phyloP scores from a whole-genome alignment of 2,113 vertebrate species.

The Heliornis fulica region DNA sequence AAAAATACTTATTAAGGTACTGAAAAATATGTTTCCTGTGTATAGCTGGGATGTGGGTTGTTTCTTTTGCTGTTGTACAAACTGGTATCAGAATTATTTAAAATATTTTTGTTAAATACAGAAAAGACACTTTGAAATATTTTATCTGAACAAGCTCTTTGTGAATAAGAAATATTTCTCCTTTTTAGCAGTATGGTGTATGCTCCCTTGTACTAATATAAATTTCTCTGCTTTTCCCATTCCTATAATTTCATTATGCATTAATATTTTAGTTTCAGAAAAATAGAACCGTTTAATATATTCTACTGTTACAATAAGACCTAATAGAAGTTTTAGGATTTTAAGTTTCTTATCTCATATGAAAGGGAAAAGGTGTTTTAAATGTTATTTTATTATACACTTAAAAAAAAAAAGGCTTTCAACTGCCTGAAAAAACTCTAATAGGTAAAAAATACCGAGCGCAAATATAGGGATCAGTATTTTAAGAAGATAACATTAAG shows the following conservation, averaged over 20 bases:
- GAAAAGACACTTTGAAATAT: not conserved
- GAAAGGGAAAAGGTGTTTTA: not conserved
- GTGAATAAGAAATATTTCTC: not conserved
- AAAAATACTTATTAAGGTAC: not conserved
- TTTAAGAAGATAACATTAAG: slow-evolving; percentile 44
- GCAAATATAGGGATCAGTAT: not conserved
- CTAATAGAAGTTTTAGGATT: not conserved
- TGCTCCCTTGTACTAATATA: not conserved
- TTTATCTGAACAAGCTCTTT: not conserved
- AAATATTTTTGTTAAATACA: not conserved
- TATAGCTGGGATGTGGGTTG: not conserved
- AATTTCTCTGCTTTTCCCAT: not conserved
- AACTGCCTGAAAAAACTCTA: not conserved
- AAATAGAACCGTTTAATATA: not conserved
- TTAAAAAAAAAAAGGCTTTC: not conserved
- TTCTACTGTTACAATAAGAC: not conserved
- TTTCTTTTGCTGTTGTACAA: not conserved
- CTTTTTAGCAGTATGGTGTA: not conserved
- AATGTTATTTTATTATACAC: slow-evolving; percentile 13
- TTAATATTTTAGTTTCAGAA: not conserved
- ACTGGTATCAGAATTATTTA: not conserved
- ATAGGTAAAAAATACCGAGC: not conserved
- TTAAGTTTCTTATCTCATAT: not conserved
- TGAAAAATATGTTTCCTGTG: not conserved
- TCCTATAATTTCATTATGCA: not conserved